phyloP scores from a whole-genome alignment of 1,140 invertebrate genomes.

The Polyergus mexicanus region DNA sequence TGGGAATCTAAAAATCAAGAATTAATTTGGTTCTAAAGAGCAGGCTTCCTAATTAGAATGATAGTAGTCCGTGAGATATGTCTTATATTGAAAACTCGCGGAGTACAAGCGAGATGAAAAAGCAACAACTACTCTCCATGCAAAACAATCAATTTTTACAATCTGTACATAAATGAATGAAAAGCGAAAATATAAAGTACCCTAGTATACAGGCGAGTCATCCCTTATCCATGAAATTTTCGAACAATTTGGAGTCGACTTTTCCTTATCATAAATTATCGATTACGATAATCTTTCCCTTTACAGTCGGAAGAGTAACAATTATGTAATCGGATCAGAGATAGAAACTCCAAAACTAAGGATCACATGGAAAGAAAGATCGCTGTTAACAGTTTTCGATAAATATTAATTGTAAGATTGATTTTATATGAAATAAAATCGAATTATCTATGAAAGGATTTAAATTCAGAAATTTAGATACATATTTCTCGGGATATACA shows the following conservation, averaged over 20 bases:
- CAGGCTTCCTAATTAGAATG: background rate
- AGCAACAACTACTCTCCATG: slow-evolving; percentile 48
- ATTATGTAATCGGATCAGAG: background rate
- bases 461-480: background rate
- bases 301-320: background rate
- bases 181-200: background rate
- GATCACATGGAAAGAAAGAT: too few relatives aligned
- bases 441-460: background rate
- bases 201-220: background rate
- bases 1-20: slow-evolving; percentile 4
- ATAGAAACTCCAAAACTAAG: background rate
- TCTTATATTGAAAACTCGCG: background rate
- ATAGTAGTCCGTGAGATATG: background rate
- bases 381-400: background rate
- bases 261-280: background rate
- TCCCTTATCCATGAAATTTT: background rate
- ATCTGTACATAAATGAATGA: slow-evolving; percentile 2
- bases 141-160: slow-evolving; percentile 39
- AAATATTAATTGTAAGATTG: background rate
- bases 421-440: background rate
- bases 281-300: background rate
- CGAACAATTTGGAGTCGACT: background rate
- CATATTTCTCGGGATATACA: background rate
- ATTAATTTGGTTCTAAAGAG: background rate
- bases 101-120: background rate